Conservation (phyloP, 1,140 invertebrate genomes). For the Saccostrea glomerata region DNA sequence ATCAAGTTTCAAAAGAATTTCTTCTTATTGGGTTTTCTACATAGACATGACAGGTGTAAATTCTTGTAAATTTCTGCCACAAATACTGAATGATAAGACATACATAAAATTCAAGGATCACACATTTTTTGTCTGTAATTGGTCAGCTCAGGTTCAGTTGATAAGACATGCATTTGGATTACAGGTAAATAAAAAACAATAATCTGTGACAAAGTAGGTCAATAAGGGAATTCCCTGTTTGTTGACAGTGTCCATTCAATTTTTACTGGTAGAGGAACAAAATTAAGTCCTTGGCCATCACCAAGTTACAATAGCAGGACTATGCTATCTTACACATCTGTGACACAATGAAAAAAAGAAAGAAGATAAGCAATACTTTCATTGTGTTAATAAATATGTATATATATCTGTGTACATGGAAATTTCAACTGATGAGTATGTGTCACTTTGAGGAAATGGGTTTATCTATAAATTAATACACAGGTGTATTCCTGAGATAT, state of each 20-base stretch:
- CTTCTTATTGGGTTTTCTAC: background rate
- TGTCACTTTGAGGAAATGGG: no score
- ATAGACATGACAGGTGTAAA: background rate
- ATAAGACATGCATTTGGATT: background rate
- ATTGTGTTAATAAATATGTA: background rate
- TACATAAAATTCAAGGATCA: background rate
- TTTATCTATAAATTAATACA: background rate
- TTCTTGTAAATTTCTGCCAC: background rate
- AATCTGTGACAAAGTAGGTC: background rate
- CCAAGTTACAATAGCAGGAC: background rate
- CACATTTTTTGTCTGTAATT: background rate
- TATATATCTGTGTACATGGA: background rate
- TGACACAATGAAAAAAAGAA: constrained; percentile 2
- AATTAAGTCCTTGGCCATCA: background rate
- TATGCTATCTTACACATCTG: background rate
- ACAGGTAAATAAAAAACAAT: constrained; percentile 17
- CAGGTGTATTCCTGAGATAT: background rate
- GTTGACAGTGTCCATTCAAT: background rate
- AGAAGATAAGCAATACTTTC: background rate
- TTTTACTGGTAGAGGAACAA: background rate
- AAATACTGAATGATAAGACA: background rate
- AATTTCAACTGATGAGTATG: no score
- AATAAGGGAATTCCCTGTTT: background rate
- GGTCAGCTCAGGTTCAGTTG: background rate
- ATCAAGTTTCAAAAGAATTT: background rate